Evolutionary conservation across 2,797 vertebrate species (phyloP), one percentile per base, ranked within the genome.

Genomic region (Salmo trutta): DNA sequence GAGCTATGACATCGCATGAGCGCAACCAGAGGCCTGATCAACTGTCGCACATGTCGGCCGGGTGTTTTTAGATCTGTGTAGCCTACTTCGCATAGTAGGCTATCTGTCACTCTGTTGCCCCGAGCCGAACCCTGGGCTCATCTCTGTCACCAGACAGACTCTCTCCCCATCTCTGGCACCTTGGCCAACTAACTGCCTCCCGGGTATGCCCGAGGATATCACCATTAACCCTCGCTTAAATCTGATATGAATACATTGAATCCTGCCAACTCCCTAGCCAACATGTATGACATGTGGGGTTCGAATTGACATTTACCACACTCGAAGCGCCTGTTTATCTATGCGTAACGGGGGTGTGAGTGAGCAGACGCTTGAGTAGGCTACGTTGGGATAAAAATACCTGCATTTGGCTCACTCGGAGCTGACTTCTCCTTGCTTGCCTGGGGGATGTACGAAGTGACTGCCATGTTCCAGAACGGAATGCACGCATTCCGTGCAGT

Each of bases 61-160:
- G 79, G 75, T 71, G 69, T 52, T 53, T 52, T 74, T 72, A 17
- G 71, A 31, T 67, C 8, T 67, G 14, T 47, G 31, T 79, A 79
- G 56, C n/a, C n/a, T n/a, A 59, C 10, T 59, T n/a, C 1, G 36
- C 84, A 91, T 91, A 88, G 87, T 87, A 90, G 86, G 79, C 78
- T 75, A 79, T 87, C 81, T 78, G 77, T 85, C 76, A 47, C 10
- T 84, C 66, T 74, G 83, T 83, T 89, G 88, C 85, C 87, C 88
- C 85, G 75, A 90, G 82, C 79, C 87, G 84, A 91, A 92, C 89
- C 84, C 77, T 74, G 76, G 81, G 79, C 82, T 84, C 82, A 81
- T 86, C 76, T 79, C 78, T 47, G 41, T 79, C 66, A 56, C 73
- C 75, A 77, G 77, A 31, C 54, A 27, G 17, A 53, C 59, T 67